phyloP scores from a whole-genome alignment of 2,888 invertebrate species.

The Alloplasta piceator region DNA sequence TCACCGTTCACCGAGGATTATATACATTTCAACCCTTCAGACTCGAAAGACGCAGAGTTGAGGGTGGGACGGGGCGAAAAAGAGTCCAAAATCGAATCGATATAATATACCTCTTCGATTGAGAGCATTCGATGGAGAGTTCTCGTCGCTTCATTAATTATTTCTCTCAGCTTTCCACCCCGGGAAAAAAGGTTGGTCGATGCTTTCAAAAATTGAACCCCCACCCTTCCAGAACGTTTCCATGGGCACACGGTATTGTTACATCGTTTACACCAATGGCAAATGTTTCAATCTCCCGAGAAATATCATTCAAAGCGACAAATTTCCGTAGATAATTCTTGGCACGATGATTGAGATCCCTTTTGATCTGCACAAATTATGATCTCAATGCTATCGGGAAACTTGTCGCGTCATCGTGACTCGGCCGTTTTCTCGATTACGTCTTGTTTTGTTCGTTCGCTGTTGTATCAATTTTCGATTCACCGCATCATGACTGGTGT shows the following conservation, averaged over 20 bases:
- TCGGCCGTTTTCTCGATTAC: slow-evolving; percentile 50
- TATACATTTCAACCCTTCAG: slow-evolving; percentile 70
- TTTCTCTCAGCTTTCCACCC: slow-evolving; percentile 35
- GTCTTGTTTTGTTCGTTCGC: slow-evolving; percentile 34
- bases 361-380: slow-evolving; percentile 52
- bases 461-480: slow-evolving; percentile 58
- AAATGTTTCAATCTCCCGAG: not conserved
- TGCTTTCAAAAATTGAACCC: not conserved
- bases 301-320: not conserved
- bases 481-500: slow-evolving; percentile 24
- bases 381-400: slow-evolving; percentile 51
- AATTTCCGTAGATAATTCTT: not conserved
- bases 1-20: slow-evolving; percentile 70
- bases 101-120: slow-evolving; percentile 31
- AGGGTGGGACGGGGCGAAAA: not conserved
- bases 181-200: slow-evolving; percentile 5
- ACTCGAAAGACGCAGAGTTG: slow-evolving; percentile 53
- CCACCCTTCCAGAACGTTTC: not conserved
- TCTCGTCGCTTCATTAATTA: slow-evolving; percentile 40
- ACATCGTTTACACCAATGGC: not conserved
- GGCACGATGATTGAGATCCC: slow-evolving; percentile 10
- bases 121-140: slow-evolving; percentile 40
- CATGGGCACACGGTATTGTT: not conserved
- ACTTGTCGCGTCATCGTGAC: slow-evolving; percentile 54
- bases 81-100: slow-evolving; percentile 55